Conservation (phyloP, 2,113 vertebrate species). For the Eurystomus gularis region DNA sequence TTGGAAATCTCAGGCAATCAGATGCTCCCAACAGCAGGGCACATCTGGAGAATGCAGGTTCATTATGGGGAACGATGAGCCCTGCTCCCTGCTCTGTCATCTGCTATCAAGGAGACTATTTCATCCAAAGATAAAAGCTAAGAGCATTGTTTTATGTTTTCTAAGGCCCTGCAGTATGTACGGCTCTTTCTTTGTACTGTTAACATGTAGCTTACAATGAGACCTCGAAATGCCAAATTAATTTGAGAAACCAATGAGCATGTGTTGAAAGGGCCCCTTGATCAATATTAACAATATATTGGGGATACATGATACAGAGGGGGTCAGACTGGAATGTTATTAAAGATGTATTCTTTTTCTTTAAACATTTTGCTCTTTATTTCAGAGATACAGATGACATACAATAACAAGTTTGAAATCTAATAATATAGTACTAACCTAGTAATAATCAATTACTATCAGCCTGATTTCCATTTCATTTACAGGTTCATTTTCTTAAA, state of each 20-base stretch:
- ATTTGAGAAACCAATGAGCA: neutral
- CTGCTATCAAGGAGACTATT: slow-evolving; percentile 37
- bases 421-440: neutral
- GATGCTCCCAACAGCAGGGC: neutral
- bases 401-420: neutral
- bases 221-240: neutral
- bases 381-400: neutral
- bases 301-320: neutral
- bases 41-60: slow-evolving; percentile 45
- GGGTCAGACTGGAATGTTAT: neutral
- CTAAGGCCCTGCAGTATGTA: neutral
- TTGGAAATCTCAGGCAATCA: slow-evolving; percentile 3
- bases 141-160: slow-evolving; percentile 53
- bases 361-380: neutral
- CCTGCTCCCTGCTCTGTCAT: slow-evolving; percentile 31
- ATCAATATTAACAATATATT: neutral
- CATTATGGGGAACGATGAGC: neutral
- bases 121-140: slow-evolving; percentile 60
- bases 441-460: neutral
- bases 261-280: neutral
- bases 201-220: neutral
- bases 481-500: neutral
- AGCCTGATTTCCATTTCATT: neutral
- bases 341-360: neutral
- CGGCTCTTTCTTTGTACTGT: neutral